phyloP scores from a whole-genome alignment of 2,797 vertebrate genomes.

The Siniperca undulata region DNA sequence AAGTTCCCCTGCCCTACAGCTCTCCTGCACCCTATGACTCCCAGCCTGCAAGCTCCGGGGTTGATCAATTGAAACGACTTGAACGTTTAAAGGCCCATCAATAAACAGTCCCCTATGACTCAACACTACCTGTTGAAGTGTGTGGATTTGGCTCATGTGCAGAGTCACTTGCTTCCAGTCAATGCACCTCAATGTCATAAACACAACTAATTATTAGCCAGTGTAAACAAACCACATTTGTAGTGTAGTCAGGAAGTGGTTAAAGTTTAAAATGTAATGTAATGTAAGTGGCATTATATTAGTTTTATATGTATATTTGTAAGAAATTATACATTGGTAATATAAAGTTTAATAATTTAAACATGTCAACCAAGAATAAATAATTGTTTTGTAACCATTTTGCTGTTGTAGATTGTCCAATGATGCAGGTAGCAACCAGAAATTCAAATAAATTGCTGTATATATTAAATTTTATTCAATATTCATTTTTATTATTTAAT shows the following conservation, averaged over 20 bases:
- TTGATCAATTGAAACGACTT: constrained; percentile 90
- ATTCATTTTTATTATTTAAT: too few species aligned
- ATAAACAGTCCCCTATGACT: constrained; percentile 84
- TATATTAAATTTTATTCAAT: too few species aligned
- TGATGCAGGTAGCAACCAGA: neutral
- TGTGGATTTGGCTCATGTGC: constrained; percentile 77
- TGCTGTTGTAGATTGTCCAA: neutral
- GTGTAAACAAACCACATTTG: constrained; percentile 53
- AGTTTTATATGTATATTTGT: constrained; percentile 31
- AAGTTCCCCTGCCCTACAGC: constrained; percentile 74
- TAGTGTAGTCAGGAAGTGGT: constrained; percentile 35
- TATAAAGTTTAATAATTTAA: neutral
- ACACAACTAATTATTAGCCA: constrained; percentile 69
- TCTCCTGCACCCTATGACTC: constrained; percentile 65
- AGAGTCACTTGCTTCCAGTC: constrained; percentile 77
- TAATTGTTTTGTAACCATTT: neutral
- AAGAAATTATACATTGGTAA: neutral
- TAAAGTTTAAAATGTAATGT: constrained; percentile 3
- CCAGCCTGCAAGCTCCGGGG: constrained; percentile 76
- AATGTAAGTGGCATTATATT: neutral
- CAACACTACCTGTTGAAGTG: constrained; percentile 77
- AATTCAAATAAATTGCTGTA: neutral
- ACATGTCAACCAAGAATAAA: neutral
- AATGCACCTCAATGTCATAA: constrained; percentile 77
- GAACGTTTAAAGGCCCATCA: constrained; percentile 87